Conservation (phyloP, 1,140 invertebrate genomes). For the Zaprionus ghesquierei region DNA sequence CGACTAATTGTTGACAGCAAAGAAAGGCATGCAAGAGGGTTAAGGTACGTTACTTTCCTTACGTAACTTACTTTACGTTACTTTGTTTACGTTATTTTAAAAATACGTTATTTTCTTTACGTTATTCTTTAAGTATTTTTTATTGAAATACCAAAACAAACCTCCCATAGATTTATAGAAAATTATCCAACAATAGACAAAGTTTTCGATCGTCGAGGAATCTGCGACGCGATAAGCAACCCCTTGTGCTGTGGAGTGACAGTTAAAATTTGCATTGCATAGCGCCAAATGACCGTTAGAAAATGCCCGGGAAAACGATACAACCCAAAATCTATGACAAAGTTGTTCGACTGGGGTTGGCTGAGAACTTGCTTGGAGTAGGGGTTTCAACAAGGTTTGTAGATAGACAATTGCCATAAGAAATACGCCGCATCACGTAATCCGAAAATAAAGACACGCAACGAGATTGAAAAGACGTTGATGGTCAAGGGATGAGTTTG, state of each 20-base stretch:
- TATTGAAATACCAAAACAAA: too few relatives aligned
- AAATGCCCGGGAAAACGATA: slow-evolving; percentile 41
- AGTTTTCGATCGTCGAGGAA: slow-evolving; percentile 3
- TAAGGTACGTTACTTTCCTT: background rate
- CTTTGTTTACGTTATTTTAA: background rate
- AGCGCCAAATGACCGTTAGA: slow-evolving; percentile 49
- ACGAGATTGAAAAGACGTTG: slow-evolving; percentile 7
- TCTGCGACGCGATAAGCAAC: slow-evolving; percentile 21
- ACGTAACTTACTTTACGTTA: background rate
- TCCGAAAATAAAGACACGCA: slow-evolving; percentile 39
- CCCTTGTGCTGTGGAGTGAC: slow-evolving; percentile 43
- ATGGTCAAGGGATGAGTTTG: slow-evolving; percentile 1
- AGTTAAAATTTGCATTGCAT: slow-evolving; percentile 39
- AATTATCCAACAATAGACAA: background rate
- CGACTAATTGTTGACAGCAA: slow-evolving; percentile 30
- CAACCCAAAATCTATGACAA: slow-evolving; percentile 25
- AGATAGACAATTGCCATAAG: slow-evolving; percentile 28
- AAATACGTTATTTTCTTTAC: background rate
- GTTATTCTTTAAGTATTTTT: background rate
- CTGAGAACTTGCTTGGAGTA: background rate
- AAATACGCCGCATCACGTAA: slow-evolving; percentile 49
- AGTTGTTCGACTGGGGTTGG: slow-evolving; percentile 15
- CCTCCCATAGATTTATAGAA: background rate
- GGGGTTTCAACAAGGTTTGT: background rate
- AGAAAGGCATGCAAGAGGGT: background rate